phyloP scores from a whole-genome alignment of 2,888 invertebrate genomes.

The Nineta flava region DNA sequence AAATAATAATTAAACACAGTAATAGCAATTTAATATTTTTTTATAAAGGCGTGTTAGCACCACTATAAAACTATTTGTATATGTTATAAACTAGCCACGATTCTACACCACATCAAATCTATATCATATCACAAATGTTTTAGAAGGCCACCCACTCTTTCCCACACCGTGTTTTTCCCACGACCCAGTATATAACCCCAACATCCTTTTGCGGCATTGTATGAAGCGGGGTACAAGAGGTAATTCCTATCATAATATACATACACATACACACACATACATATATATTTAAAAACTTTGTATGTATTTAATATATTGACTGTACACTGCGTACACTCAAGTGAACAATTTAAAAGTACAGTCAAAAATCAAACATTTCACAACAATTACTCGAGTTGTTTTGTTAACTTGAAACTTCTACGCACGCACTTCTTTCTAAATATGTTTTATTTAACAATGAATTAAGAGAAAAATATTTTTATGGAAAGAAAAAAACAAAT shows the following conservation, averaged over 20 bases:
- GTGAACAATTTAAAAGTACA: neutral
- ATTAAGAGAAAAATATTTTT: no score
- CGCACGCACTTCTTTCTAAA: no score
- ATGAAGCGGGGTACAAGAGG: conserved; percentile 8
- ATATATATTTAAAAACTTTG: neutral
- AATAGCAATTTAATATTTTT: neutral
- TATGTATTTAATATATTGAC: neutral
- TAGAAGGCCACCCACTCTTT: conserved; percentile 61
- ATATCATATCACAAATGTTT: conserved; percentile 36
- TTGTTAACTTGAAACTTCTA: no score
- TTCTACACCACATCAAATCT: neutral
- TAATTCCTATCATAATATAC: neutral
- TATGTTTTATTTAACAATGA: no score
- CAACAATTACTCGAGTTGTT: neutral
- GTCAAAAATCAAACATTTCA: neutral
- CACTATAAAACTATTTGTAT: neutral
- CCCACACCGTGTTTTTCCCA: conserved; percentile 69
- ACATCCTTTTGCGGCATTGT: conserved; percentile 41
- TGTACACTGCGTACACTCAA: neutral
- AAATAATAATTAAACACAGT: no score
- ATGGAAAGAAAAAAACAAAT: no score
- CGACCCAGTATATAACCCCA: conserved; percentile 59
- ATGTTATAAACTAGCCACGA: neutral
- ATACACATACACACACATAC: neutral
- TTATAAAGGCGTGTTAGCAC: neutral